Conservation (phyloP, 64 coral and sea anemone species). For the Montipora efflorescens region DNA sequence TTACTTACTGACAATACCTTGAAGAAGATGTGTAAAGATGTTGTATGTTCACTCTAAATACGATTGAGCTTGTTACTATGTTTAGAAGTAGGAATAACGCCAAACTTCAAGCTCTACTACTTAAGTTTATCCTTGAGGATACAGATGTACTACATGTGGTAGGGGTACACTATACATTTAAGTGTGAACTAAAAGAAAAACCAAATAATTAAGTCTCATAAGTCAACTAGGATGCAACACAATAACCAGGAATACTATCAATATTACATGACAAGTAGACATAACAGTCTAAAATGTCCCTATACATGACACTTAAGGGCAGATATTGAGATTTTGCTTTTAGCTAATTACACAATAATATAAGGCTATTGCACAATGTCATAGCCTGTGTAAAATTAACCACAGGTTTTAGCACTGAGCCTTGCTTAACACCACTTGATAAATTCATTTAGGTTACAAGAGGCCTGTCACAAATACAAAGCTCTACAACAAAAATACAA, state of each 20-base stretch:
- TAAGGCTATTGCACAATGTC: background rate
- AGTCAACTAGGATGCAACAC: background rate
- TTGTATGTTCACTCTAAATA: too few relatives aligned
- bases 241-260: background rate
- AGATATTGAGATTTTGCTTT: background rate
- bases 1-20: too few relatives aligned
- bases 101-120: too few relatives aligned
- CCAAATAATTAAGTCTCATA: background rate
- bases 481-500: background rate
- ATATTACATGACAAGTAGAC: background rate
- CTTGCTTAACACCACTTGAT: background rate
- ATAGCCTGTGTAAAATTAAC: background rate
- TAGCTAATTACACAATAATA: background rate
- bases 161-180: too few relatives aligned
- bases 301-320: background rate
- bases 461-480: background rate
- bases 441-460: background rate
- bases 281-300: background rate
- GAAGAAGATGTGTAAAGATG: too few relatives aligned
- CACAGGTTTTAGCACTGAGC: background rate
- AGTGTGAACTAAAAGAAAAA: background rate
- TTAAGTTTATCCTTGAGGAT: too few relatives aligned
- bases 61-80: too few relatives aligned
- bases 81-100: too few relatives aligned
- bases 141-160: too few relatives aligned